A percentile compares a stretch with the other conserved stretches of the same genome.
Evolutionary conservation across 2,797 vertebrate species (phyloP).

Genomic region (Ataeniobius toweri): DNA sequence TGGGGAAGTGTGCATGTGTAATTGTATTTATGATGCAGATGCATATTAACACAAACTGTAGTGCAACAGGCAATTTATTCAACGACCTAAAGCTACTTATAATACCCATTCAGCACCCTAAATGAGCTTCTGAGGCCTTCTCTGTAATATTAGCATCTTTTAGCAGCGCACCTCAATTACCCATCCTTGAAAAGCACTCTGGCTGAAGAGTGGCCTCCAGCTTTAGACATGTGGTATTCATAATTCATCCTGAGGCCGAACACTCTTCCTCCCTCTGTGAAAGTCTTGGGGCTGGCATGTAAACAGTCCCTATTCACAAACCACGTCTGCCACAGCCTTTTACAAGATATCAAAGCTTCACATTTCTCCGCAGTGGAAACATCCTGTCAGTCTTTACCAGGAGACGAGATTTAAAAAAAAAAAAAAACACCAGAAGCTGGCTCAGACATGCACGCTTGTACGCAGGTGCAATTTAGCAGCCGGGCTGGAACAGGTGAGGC

Average conservation of each 20-base stretch:
- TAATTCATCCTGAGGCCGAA: conserved; percentile 77
- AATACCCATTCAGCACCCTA: conserved; percentile 53
- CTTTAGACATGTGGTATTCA: conserved; percentile 78
- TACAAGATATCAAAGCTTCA: conserved; percentile 53
- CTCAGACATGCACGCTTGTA: conserved; percentile 31
- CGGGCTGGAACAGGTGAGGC: conserved; percentile 71
- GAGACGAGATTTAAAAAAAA: conserved; percentile 39
- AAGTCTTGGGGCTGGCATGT: conserved; percentile 67
- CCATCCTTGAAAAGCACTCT: conserved; percentile 75
- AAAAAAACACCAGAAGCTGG: conserved; percentile 69
- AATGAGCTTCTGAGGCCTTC: conserved; percentile 61
- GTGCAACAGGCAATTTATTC: conserved; percentile 78
- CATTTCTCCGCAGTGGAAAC: conserved; percentile 61
- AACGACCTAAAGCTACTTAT: conserved; percentile 53
- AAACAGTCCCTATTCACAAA: conserved; percentile 73
- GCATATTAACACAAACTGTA: conserved; percentile 51
- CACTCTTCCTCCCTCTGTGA: conserved; percentile 62
- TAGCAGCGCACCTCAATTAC: conserved; percentile 72
- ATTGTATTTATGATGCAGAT: conserved; percentile 47
- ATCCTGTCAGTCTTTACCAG: conserved; percentile 49
- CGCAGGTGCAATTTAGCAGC: conserved; percentile 54
- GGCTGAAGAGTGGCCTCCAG: conserved; percentile 68
- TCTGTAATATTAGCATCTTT: conserved; percentile 69
- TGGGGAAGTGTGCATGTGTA: conserved; percentile 59
- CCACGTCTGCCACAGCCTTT: conserved; percentile 61